Conservation (phyloP, 1,140 invertebrate species). For the Cydia amplana region DNA sequence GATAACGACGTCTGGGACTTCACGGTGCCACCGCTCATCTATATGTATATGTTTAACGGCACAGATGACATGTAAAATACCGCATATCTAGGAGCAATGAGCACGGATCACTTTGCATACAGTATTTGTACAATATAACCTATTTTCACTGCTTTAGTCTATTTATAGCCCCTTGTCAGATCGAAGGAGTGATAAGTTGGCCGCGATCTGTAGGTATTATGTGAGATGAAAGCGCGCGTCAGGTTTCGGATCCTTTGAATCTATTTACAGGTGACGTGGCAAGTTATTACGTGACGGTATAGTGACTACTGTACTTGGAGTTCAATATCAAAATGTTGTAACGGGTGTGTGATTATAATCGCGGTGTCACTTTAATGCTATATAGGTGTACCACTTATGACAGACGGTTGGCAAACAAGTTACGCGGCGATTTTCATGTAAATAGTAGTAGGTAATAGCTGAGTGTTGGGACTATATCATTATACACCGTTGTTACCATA, state of each 20-base stretch:
- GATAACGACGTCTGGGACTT: no score
- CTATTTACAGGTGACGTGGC: background rate
- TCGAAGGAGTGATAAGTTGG: constrained; percentile 10
- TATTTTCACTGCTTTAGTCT: background rate
- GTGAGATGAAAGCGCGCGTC: constrained; percentile 17
- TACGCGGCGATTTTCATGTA: no score
- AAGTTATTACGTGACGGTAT: background rate
- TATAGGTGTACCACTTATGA: no score
- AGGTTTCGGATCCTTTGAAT: constrained; percentile 18
- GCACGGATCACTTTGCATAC: no score
- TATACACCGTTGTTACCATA: no score
- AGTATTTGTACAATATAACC: background rate
- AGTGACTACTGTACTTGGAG: background rate
- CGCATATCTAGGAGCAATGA: background rate
- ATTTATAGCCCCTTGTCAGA: constrained; percentile 28
- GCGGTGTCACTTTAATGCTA: no score
- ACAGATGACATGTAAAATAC: constrained; percentile 9
- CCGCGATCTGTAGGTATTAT: background rate
- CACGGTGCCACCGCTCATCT: no score
- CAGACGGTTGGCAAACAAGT: no score
- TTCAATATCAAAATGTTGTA: no score
- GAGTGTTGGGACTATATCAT: no score
- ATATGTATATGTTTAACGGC: background rate
- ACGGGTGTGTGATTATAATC: no score
- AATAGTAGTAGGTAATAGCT: no score